These are phyloP conservation scores for Zaprionus kolodkinae DNA, from an alignment of 1,140 invertebrate genomes.

Conservation along the genomic window DNA sequence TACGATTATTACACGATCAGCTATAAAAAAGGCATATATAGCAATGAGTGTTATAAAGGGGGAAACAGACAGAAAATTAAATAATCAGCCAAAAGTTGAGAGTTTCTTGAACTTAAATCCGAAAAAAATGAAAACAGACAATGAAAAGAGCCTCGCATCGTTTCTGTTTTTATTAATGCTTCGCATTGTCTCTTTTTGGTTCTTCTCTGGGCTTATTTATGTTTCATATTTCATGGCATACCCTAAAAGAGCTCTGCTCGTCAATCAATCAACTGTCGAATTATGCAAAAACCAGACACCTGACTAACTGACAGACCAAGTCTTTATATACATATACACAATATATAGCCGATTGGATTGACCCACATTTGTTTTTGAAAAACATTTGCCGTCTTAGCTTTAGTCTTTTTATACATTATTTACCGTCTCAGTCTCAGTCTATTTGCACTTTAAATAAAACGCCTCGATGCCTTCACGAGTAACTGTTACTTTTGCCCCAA, in stretches of 20 bases:
- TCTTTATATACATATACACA: neutral
- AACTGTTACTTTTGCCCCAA: constrained; percentile 31
- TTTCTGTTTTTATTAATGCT: constrained; percentile 4
- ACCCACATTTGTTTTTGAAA: constrained; percentile 29
- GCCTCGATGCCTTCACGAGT: constrained; percentile 22
- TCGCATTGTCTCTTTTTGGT: neutral
- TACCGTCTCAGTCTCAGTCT: neutral
- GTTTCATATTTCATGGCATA: constrained; percentile 17
- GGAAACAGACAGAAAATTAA: constrained; percentile 26
- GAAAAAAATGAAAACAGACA: constrained; percentile 14
- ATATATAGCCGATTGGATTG: constrained; percentile 23
- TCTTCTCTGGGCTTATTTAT: constrained; percentile 15
- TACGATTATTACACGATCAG: constrained; percentile 18
- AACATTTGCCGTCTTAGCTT: constrained; percentile 12
- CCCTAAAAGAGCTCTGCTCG: neutral
- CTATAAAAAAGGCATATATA: constrained; percentile 20
- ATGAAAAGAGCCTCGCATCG: constrained; percentile 11
- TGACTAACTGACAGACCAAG: constrained; percentile 13
- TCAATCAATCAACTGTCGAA: constrained; percentile 42
- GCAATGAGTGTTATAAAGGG: neutral
- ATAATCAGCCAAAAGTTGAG: constrained; percentile 41
- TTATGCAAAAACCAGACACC: constrained; percentile 37
- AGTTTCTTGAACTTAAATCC: constrained; percentile 51
- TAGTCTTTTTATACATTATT: too few relatives aligned
- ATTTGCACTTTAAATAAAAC: constrained; percentile 29